Percentiles rank a stretch among this genome's conserved stretches.
Evolutionary conservation across 2,888 invertebrate species (phyloP).

Genomic region (Ormyrus thymus): DNA sequence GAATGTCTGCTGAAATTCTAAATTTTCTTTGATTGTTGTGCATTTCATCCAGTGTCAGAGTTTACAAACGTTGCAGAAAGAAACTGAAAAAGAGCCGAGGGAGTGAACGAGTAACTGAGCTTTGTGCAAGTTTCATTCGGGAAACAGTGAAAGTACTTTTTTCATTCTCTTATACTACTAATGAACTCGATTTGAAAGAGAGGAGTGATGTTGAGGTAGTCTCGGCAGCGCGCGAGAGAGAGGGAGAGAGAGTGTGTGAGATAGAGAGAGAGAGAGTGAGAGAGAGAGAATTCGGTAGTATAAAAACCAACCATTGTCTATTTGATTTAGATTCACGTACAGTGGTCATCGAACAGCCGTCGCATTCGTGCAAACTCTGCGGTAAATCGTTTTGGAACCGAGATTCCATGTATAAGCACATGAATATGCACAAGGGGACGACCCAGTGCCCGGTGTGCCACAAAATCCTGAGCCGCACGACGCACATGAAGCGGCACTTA

Average conservation of each 20-base stretch:
- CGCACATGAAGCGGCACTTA: slow-evolving; percentile 74
- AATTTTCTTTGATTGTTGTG: slow-evolving; percentile 43
- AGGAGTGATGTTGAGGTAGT: too few relatives aligned
- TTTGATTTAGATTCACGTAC: slow-evolving; percentile 64
- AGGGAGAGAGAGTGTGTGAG: slow-evolving; percentile 2
- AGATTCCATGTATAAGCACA: slow-evolving; percentile 76
- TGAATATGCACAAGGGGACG: slow-evolving; percentile 76
- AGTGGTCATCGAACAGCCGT: slow-evolving; percentile 75
- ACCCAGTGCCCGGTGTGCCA: slow-evolving; percentile 76
- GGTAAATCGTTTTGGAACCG: slow-evolving; percentile 76
- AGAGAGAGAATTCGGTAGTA: neutral
- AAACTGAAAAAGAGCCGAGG: neutral
- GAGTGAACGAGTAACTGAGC: too few relatives aligned
- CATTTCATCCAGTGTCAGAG: slow-evolving; percentile 43
- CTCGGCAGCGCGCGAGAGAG: neutral
- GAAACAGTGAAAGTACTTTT: neutral
- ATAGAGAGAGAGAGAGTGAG: neutral
- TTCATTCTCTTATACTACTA: slow-evolving; percentile 21
- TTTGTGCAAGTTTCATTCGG: too few relatives aligned
- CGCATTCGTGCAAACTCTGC: slow-evolving; percentile 75
- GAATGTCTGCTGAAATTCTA: slow-evolving; percentile 33
- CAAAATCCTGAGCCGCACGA: slow-evolving; percentile 75
- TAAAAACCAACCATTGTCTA: slow-evolving; percentile 39
- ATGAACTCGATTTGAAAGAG: slow-evolving; percentile 6
- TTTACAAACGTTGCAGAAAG: neutral